phyloP scores from a whole-genome alignment of 2,888 invertebrate species.

The Adelphocoris suturalis region DNA sequence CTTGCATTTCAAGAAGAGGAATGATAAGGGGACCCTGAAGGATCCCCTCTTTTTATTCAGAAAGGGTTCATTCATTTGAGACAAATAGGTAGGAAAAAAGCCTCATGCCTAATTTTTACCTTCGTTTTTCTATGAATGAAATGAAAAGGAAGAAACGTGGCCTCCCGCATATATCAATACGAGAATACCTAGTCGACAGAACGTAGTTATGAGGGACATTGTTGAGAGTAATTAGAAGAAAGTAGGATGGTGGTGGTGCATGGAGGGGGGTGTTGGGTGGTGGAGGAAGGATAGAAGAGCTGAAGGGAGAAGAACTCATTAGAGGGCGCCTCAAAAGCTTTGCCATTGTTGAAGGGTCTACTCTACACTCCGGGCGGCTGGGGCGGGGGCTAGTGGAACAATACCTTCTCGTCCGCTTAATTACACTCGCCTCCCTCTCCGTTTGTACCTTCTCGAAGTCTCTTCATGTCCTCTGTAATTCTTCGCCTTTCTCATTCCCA shows the following conservation, averaged over 20 bases:
- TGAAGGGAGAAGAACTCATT: conserved; percentile 54
- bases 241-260: background rate
- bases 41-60: no score
- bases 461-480: conserved; percentile 53
- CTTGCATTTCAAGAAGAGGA: no score
- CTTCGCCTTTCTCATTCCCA: conserved; percentile 1
- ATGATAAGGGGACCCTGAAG: no score
- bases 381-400: conserved; percentile 49
- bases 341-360: conserved; percentile 54
- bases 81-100: no score
- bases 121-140: no score
- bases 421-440: conserved; percentile 56
- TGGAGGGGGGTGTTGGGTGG: background rate
- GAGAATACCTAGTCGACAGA: conserved; percentile 52
- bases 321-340: conserved; percentile 62
- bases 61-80: no score
- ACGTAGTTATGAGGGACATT: conserved; percentile 64
- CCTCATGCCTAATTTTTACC: no score
- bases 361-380: background rate
- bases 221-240: conserved; percentile 65
- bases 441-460: conserved; percentile 47
- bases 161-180: conserved; percentile 37
- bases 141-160: no score
- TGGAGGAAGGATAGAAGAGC: background rate
- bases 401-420: conserved; percentile 60